Base-by-base conservation (phyloP, 1,140 invertebrate species). In the Hydropsyche tenuis region DNA sequence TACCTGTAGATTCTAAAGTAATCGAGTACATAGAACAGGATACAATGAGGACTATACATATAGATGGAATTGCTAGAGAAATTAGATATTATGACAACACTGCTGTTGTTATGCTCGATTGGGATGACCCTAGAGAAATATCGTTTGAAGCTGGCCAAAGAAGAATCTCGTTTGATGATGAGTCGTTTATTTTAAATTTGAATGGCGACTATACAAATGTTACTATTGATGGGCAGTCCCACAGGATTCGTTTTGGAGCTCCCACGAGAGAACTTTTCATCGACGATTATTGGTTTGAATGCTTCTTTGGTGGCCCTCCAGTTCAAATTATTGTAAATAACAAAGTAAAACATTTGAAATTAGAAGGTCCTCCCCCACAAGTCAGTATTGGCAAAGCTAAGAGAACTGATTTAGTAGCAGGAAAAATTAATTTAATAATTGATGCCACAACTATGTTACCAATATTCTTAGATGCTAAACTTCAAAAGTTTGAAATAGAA, bases 221-320 rank as follows among this genome's bases (percentile, higher is more conserved):
- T 27, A 86, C 88, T 6, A 87, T 93, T 16, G 90, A 92, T 75
- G 91, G 92, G 4, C 84, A 89, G 81, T 81, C 88, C 6, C 91
- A 93, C 80, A 88, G 90, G 73, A 92, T 99, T 30, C 88, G 92
- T 77, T 92, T 99, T 74, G 97, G 97, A 42, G 93, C 92, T 20
- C 96, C 96, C 0, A 96, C 95, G 0, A 87, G 95, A 66, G 96
- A 99, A 82, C 84, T 99, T 0, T 96, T 92, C 77, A 90, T 99
- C 25, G 94, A 98, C 82, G 92, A 91, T 18, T 86, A 88, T 30
- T 93, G 91, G 87, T 96, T 94, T 79, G 93, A 96, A 79, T 94
- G 94, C 80, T 93, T 92, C 77, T 98, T 99, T 82, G 96, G 96
- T 63, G 96, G 96, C 2, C 91, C 94, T 46, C 90, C 94, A 0